Evolutionary conservation across 2,888 invertebrate genomes (phyloP).

Genomic region (Tipula vernalis): DNA sequence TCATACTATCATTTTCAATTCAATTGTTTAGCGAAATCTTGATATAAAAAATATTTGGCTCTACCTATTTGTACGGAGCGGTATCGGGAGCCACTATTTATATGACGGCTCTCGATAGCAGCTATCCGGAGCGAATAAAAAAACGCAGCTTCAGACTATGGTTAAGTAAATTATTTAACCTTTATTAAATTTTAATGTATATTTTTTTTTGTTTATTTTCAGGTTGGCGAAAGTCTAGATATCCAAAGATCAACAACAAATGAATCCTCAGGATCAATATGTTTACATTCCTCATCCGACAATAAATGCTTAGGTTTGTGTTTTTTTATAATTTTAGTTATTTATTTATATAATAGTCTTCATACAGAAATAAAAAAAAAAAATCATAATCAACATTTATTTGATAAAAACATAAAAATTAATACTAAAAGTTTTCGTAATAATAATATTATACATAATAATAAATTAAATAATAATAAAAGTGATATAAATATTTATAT

Average conservation of each 20-base stretch:
- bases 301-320: constrained; percentile 23
- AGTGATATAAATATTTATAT: neutral
- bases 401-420: neutral
- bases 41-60: no score
- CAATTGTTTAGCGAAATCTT: no score
- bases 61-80: no score
- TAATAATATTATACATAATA: neutral
- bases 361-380: neutral
- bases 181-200: no score
- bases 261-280: constrained; percentile 30
- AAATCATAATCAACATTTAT: neutral
- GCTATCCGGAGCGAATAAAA: no score
- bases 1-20: no score
- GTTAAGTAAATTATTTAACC: no score
- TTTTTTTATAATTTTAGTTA: constrained; percentile 7
- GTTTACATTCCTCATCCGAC: constrained; percentile 29
- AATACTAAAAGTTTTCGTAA: neutral
- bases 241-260: constrained; percentile 25
- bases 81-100: no score
- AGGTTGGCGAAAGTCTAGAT: constrained; percentile 34
- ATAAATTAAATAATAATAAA: neutral
- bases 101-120: no score
- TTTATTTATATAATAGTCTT: neutral
- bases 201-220: constrained; percentile 16
- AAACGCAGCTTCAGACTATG: no score